Base-by-base conservation (phyloP, 2,888 invertebrate species). In the Hemithea aestivaria region DNA sequence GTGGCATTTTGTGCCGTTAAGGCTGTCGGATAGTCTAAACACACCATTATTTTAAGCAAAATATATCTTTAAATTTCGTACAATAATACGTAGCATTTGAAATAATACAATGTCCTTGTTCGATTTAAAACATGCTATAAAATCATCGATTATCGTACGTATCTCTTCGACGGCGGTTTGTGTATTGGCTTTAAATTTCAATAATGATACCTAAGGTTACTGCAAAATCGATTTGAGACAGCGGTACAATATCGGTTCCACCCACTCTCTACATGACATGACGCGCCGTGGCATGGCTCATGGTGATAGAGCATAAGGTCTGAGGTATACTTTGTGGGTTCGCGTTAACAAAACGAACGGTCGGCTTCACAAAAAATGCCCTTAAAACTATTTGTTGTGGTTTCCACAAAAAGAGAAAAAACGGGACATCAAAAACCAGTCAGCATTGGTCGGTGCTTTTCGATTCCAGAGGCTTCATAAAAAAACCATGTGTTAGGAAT, bases 401-500 rank as follows among this genome's bases (percentile, higher is more conserved):
- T 80, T 82, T 80, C 74, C 69, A 75, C 70, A 79, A 77, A 71
- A 73, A 73, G 67, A 79, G 62, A 75, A 76, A 80, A 82, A 76
- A 73, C 60, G 58, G 63, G 69, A 72, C 75, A 76, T 76, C 74
- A 70, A 76, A 80, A 84, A 80, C 82, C 80, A 84, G 85, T 80
- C 83, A 77, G 77, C 71, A 83, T 84, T 83, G 84, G 84, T 79
- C 81, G 83, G 78, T 74, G 73, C 75, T 74, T 82, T 82, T 79
- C 73, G 76, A 79, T 77, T 79, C 59, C 73, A 62, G 66, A 75
- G 75, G 69, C 77, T 69, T 77, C 71, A 74, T 66, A 63, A 85
- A 87, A 81, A 87, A 87, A 81, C 72, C 71, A 83, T 71, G 84
- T 83, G 83, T 85, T 83, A 82, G 81, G 87, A 87, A 87, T 87